Evolutionary conservation across 2,888 invertebrate genomes (phyloP), one percentile per base, ranked within the genome.

Genomic region (Pollenia griseotomentosa): DNA sequence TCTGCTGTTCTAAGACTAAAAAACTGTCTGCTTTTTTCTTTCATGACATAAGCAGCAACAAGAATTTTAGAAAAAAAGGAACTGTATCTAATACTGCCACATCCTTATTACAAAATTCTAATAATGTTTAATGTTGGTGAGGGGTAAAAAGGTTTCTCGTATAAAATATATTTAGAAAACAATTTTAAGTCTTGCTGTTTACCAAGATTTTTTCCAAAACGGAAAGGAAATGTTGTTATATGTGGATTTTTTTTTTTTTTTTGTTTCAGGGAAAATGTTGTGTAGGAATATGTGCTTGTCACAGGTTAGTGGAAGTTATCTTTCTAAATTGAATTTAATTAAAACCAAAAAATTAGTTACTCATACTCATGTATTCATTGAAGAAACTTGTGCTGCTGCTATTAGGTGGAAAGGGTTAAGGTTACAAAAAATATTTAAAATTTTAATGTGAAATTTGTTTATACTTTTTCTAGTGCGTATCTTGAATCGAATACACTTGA

Each of bases 261-360:
- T 59, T 65, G 46, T 0, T 7, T 61, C 10, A 46, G 19, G 40
- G 55, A 51, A 48, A 48, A 75, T 68, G 65, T 63, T 74, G 66
- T 70, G 23, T 55, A 23, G 19, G 16, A 44, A 51, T 82, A n/a
- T 78, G 44, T 78, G 83, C 75, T 80, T 83, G 80, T 87, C 81
- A 82, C 68, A 78, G 89, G 66, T 66, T 57, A 74, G 79, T 86
- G 85, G 89, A 89, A 89, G 89, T 90, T 88, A 88, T 88, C 89
- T 87, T 55, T 90, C 89, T 91, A 92, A 92, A 92, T 92, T 91
- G 91, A 92, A 92, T 92, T 92, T 92, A 92, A 92, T 92, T 92
- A 92, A 92, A 92, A 91, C 89, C 90, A 89, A 83, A 86, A 68
- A 74, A 51, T 66, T 73, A 23, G 23, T 53, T 68, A 33, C 19